phyloP scores from a whole-genome alignment of 2,888 invertebrate species.

The Drosophila prostipennis region DNA sequence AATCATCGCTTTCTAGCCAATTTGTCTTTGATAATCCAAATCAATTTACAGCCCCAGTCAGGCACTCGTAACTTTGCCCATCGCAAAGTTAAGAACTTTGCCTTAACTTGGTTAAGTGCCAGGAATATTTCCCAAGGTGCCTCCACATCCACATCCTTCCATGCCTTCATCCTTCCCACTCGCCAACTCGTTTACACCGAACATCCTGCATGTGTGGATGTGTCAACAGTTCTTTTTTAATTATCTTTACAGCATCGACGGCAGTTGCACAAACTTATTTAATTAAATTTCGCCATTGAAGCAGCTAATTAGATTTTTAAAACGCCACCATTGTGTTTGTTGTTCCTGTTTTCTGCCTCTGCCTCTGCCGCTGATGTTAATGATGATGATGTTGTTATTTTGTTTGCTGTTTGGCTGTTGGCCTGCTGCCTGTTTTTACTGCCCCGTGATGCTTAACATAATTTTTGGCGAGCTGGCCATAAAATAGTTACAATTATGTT shows the following conservation, averaged over 20 bases:
- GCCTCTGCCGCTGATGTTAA: slow-evolving; percentile 14
- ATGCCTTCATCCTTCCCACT: slow-evolving; percentile 3
- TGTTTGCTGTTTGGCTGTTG: slow-evolving; percentile 10
- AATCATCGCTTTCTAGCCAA: slow-evolving; percentile 17
- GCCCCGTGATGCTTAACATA: slow-evolving; percentile 44
- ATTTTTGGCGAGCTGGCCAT: slow-evolving; percentile 46
- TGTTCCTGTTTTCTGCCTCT: slow-evolving; percentile 3
- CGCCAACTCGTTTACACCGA: slow-evolving; percentile 1
- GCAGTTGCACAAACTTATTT: slow-evolving; percentile 70
- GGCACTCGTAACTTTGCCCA: slow-evolving; percentile 19
- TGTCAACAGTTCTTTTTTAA: slow-evolving; percentile 64
- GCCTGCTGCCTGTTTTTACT: slow-evolving; percentile 15
- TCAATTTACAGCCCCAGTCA: slow-evolving; percentile 11
- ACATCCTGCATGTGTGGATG: slow-evolving; percentile 26
- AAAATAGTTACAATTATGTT: slow-evolving; percentile 58
- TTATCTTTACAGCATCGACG: slow-evolving; percentile 65
- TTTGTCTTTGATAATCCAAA: slow-evolving; percentile 21
- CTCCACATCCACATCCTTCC: slow-evolving; percentile 6
- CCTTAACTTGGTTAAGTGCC: slow-evolving; percentile 25
- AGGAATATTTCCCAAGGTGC: slow-evolving; percentile 33
- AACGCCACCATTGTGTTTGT: slow-evolving; percentile 30
- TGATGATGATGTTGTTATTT: slow-evolving; percentile 32
- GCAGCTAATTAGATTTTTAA: slow-evolving; percentile 73
- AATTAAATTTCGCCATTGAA: slow-evolving; percentile 72
- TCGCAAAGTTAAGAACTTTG: slow-evolving; percentile 17